Percentiles rank a stretch among this genome's conserved stretches.
phyloP scores from a whole-genome alignment of 2,888 invertebrate species.

The Hypselothyrea guttata region DNA sequence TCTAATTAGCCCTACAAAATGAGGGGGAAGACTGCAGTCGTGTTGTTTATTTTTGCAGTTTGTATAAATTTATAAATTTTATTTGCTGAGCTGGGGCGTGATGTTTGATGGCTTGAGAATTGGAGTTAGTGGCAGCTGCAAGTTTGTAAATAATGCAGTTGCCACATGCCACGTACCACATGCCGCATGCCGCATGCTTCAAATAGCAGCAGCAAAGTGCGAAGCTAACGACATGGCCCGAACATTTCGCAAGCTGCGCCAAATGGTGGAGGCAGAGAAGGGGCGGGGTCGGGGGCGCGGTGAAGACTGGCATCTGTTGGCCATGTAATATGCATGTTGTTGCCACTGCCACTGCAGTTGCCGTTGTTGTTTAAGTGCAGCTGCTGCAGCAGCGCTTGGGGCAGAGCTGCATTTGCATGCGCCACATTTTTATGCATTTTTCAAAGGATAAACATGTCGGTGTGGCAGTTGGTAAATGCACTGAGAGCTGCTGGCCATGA shows the following conservation, averaged over 20 bases:
- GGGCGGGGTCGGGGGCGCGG: constrained; percentile 2
- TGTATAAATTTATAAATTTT: no score
- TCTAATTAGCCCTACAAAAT: no score
- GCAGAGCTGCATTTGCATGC: constrained; percentile 62
- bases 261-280: neutral
- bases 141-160: constrained; percentile 50
- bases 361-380: constrained; percentile 54
- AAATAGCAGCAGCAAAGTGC: constrained; percentile 64
- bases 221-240: constrained; percentile 60
- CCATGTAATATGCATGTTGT: constrained; percentile 59
- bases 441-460: constrained; percentile 35
- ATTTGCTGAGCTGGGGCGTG: no score
- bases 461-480: constrained; percentile 7
- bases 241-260: constrained; percentile 35
- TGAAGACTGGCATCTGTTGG: constrained; percentile 29
- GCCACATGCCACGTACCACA: constrained; percentile 10
- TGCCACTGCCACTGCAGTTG: constrained; percentile 25
- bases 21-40: no score
- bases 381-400: constrained; percentile 25
- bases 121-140: constrained; percentile 15
- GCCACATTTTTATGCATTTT: constrained; percentile 61
- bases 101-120: neutral
- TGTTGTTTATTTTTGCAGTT: no score
- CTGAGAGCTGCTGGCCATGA: constrained; percentile 39
- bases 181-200: constrained; percentile 23